Base-by-base conservation (phyloP, 2,888 invertebrate species). In the Trichopria drosophilae region DNA sequence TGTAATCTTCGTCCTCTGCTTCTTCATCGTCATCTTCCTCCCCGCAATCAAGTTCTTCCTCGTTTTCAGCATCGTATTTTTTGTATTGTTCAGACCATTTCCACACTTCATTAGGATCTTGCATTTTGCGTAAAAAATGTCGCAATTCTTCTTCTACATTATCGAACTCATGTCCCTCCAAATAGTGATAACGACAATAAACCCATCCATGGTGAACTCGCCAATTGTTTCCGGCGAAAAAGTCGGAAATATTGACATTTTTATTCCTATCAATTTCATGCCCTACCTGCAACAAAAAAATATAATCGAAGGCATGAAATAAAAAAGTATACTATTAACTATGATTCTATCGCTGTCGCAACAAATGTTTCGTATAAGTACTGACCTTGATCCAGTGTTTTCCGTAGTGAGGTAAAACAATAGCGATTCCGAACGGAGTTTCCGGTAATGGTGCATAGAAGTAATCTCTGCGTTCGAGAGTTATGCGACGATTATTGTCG, bases 181-280 rank as follows among this genome's bases (percentile, higher is more conserved):
- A 77, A 67, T 91, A 90, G 69, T 90, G 90, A 69, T 89, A 92
- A 66, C 88, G 88, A 72, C 93, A 93, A 71, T 92, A 93, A 0
- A 90, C 87, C 93, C 93, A 93, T 65, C 89, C 85, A 0, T 91
- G 91, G 77, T 93, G 92, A 22, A 91, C 81, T 66, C 86, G 84
- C 84, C 88, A 91, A 67, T 85, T 81, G 5, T 80, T 81, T 9
- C 86, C 89, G 50, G 79, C 77, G 68, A 91, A 91, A 69, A 84
- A 90, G 35, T 84, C 83, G 0, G 85, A 84, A 29, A 90, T 83
- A 66, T 87, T 84, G 40, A 84, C 78, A 31, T 85, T 85, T 61
- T 83, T 83, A 64, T 86, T 79, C 72, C 83, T 80, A 69, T 82
- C 77, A 10, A 90, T 87, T 71, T 88, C 88, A 65, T 93, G 87